Base-by-base conservation (phyloP, 2,113 vertebrate genomes). In the Telmatochromis brichardi region DNA sequence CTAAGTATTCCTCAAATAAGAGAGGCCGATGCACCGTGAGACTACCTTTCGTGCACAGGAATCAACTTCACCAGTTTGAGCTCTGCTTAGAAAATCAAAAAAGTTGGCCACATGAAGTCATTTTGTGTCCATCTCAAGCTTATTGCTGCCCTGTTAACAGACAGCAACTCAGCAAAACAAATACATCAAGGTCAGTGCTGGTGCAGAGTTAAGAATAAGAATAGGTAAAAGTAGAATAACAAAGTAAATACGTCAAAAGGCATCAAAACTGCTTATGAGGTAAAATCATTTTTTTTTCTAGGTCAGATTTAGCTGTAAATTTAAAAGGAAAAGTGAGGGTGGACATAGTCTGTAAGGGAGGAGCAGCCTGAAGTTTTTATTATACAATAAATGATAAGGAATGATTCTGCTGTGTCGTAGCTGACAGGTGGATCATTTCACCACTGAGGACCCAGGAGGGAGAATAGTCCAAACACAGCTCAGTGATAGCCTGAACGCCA, bases 341-440 rank as follows among this genome's bases (percentile, higher is more conserved):
- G 33, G 28, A 88, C 53, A 84, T 83, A 55, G 87, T 88, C 83
- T 78, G 26, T 33, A 15, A 65, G 37, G 88, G 81, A 92, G 85
- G 65, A 84, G 63, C 82, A 86, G 88, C 92, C 89, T 79, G 84
- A 84, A 87, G 87, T 86, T 92, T 91, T 92, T 76, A 93, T 95
- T 93, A 92, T 88, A 92, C 80, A 92, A 60, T 85, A 85, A 54
- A 91, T 90, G 90, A 94, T 95, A 90, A 91, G 89, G 84, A 90
- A 85, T 85, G 84, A 94, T 91, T 86, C 82, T 87, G 83, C 91
- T 83, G 88, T 90, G 92, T 90, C 47, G 47, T 87, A 84, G 81
- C 65, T 94, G 91, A 93, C 92, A 90, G 89, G 68, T 90, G 81
- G 82, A 92, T 93, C 86, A 92, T 94, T 93, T 90, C 81, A 40